Evolutionary conservation across 2,797 vertebrate species (phyloP), one percentile per base, ranked within the genome.

Genomic region (Aeoliscus strigatus): DNA sequence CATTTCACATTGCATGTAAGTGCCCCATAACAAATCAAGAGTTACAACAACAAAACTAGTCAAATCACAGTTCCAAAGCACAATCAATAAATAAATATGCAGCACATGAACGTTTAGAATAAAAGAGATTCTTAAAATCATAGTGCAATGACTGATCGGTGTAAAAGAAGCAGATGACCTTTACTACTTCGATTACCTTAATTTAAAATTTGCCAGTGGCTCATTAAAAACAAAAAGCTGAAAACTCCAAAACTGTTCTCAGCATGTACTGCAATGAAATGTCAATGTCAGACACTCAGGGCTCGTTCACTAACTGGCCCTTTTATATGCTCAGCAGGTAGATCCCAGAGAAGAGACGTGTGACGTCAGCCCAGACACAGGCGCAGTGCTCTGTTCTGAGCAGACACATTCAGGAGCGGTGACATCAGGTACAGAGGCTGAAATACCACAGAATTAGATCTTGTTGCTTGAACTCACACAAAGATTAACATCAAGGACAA

Each of bases 101-200:
- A 57, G 43, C 47, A 73, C 89, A 94, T 90, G 92, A 86, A 88
- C 74, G 84, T 90, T 88, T 86, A 90, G 79, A 89, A 89, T 88
- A 84, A 90, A 91, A 91, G 88, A 84, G 86, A 86, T 89, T 91
- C 87, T 88, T 85, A 89, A 91, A 93, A 94, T 92, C 87, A 92
- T 94, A 97, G 93, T 98, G 94, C 93, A 97, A 95, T 89, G 90
- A 91, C 88, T 89, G 86, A 93, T 91, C 91, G 90, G 95, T 94
- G 94, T 90, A 98, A 97, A 94, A 96, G 94, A 88, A 92, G 90
- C 87, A 84, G 87, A 91, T 89, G 87, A 89, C 82, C 85, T 89
- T 90, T 86, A 87, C n/a, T n/a, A n/a, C n/a, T n/a, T n/a, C n/a
- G 88, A 84, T 87, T 71, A 65, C 86, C 91, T 90, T 53, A 74